Conservation (phyloP, 2,888 invertebrate genomes). For the Colostygia pectinataria region DNA sequence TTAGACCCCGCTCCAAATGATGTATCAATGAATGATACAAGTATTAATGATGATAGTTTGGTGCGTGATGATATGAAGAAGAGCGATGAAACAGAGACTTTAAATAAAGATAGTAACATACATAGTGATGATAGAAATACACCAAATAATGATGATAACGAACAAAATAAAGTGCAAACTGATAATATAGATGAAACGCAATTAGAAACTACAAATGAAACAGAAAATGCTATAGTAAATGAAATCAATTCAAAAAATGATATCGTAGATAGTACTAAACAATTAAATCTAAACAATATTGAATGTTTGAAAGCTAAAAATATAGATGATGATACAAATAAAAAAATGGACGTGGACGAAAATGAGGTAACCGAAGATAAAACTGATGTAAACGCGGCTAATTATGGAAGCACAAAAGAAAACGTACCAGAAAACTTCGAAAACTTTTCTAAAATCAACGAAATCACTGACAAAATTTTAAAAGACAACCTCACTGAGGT, state of each 20-base stretch:
- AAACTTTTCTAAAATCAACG: conserved; percentile 19
- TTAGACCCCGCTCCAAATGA: neutral
- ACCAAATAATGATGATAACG: neutral
- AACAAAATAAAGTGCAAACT: conserved; percentile 1
- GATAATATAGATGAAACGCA: neutral
- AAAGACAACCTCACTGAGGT: conserved; percentile 1
- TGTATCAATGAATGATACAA: neutral
- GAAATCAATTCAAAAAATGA: conserved; percentile 12
- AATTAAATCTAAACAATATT: neutral
- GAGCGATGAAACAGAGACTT: neutral
- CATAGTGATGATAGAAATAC: neutral
- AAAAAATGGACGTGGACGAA: conserved; percentile 13
- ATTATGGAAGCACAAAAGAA: neutral
- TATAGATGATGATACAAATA: neutral
- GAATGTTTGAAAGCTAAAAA: conserved; percentile 3
- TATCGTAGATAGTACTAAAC: conserved; percentile 11
- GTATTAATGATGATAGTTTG: neutral
- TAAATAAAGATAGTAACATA: neutral
- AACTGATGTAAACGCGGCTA: neutral
- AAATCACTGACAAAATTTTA: conserved; percentile 21
- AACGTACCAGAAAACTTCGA: conserved; percentile 1
- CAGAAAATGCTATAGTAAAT: neutral
- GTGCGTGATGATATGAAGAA: neutral
- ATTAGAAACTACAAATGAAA: neutral
- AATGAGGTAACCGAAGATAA: neutral